Percentiles rank a stretch among this genome's conserved stretches.
These are phyloP conservation scores for Leptonema lineaticorne DNA, from an alignment of 1,140 invertebrate species.

Conservation along the genomic window DNA sequence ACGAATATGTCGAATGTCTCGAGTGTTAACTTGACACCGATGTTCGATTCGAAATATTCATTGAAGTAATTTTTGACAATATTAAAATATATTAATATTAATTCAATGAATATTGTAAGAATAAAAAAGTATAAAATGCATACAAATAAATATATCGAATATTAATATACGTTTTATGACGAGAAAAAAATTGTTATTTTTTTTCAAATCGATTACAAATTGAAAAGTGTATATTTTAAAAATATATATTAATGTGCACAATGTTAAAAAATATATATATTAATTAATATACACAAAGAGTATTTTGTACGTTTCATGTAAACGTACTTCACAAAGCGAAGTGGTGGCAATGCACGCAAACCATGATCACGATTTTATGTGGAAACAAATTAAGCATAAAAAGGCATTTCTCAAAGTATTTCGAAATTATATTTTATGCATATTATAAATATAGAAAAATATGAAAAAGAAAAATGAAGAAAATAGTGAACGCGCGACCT, in stretches of 20 bases:
- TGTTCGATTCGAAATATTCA: too few species aligned
- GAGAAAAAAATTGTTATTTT: background rate
- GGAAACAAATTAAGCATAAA: conserved; percentile 23
- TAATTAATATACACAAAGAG: background rate
- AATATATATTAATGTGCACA: too few species aligned
- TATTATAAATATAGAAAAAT: background rate
- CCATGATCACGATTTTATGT: conserved; percentile 26
- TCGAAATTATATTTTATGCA: background rate
- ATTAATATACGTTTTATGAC: too few species aligned
- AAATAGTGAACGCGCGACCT: background rate
- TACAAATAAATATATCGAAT: too few species aligned
- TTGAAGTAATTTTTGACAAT: too few species aligned
- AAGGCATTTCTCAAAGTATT: conserved; percentile 17
- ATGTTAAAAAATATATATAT: background rate
- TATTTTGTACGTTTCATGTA: background rate
- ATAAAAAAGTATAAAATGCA: too few species aligned
- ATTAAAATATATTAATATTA: too few species aligned
- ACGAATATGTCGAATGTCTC: too few species aligned
- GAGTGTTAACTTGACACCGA: too few species aligned
- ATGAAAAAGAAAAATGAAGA: background rate
- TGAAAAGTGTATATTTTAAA: too few species aligned
- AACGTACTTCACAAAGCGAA: conserved; percentile 8
- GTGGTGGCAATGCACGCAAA: conserved; percentile 8
- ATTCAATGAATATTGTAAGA: too few species aligned
- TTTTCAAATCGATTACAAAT: background rate